Conservation (phyloP, 2,888 invertebrate species). For the Oligia fasciuncula region DNA sequence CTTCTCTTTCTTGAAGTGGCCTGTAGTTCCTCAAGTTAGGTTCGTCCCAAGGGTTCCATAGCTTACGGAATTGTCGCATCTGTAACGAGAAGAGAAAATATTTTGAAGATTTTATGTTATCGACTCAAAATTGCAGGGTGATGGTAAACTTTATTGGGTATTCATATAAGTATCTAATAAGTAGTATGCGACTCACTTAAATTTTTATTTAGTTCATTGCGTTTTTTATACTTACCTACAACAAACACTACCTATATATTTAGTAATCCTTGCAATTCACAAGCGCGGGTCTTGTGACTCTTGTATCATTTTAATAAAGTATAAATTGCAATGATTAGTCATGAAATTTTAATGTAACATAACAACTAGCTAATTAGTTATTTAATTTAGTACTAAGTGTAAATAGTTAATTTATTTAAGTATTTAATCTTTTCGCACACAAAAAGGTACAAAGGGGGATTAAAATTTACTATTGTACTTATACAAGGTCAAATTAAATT, state of each 20-base stretch:
- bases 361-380: not conserved
- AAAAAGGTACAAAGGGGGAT: not conserved
- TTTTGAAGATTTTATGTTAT: not conserved
- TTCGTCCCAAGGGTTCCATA: constrained; percentile 88
- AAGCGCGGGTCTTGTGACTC: not conserved
- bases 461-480: not conserved
- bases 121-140: not conserved
- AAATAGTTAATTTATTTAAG: not conserved
- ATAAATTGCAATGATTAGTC: not conserved
- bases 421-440: too few relatives aligned
- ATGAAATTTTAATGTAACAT: not conserved
- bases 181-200: not conserved
- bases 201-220: not conserved
- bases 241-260: not conserved
- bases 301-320: not conserved
- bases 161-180: not conserved
- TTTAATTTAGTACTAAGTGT: not conserved
- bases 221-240: not conserved
- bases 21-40: constrained; percentile 89
- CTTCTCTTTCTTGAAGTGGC: constrained; percentile 81
- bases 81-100: constrained; percentile 67
- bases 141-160: not conserved
- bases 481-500: too few relatives aligned
- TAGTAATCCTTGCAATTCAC: not conserved
- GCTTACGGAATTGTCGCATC: constrained; percentile 89